Conservation (phyloP, 1,140 invertebrate genomes). For the Saccostrea cuccullata region DNA sequence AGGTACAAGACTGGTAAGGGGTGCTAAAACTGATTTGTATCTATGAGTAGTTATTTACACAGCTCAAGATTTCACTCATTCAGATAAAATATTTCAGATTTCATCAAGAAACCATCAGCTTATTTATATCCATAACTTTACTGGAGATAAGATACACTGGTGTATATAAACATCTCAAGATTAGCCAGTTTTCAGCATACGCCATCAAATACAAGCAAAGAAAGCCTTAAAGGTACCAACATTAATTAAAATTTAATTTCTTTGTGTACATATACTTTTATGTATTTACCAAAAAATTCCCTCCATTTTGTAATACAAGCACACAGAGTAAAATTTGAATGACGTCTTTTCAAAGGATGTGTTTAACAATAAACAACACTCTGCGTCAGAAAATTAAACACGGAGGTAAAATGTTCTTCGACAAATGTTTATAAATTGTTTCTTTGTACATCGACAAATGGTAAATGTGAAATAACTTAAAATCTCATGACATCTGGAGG, state of each 20-base stretch:
- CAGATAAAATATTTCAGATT: not conserved
- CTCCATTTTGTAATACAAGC: not conserved
- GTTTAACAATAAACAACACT: not conserved
- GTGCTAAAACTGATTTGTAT: not conserved
- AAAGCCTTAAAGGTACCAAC: not conserved
- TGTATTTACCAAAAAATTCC: not conserved
- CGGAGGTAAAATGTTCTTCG: not conserved
- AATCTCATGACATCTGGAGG: not conserved
- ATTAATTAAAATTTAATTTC: not conserved
- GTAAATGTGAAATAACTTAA: slow-evolving; percentile 15
- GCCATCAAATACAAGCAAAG: not conserved
- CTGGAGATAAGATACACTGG: not conserved
- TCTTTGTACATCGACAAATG: slow-evolving; percentile 3
- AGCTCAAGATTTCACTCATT: not conserved
- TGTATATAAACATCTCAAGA: not conserved
- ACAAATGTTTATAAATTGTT: slow-evolving; percentile 11
- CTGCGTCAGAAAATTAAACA: slow-evolving; percentile 7
- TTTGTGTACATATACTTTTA: not conserved
- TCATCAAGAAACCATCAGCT: not conserved
- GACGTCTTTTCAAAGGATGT: slow-evolving; percentile 34
- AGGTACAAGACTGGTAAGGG: no score
- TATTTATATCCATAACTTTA: not conserved
- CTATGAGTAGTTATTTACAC: slow-evolving; percentile 5
- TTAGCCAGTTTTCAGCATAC: not conserved
- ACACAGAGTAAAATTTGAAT: not conserved